These are phyloP conservation scores for Acomys russatus DNA, from an alignment of 2,797 vertebrate species.

Conservation along the genomic window DNA sequence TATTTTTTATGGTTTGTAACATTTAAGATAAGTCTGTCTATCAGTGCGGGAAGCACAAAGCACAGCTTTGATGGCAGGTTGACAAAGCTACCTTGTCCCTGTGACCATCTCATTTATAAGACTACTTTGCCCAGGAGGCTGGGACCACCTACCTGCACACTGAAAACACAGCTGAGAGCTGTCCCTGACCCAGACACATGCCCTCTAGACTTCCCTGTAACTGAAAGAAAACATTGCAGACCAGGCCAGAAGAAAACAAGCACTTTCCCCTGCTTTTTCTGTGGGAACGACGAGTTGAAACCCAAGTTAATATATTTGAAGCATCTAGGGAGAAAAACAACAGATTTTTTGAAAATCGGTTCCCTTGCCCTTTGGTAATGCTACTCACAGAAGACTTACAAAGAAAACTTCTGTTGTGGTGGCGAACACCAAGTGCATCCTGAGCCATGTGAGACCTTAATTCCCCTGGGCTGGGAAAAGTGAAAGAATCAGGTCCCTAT, in stretches of 20 bases:
- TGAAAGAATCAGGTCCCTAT: conserved; percentile 69
- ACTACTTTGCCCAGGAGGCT: conserved; percentile 66
- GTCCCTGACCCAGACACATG: conserved; percentile 70
- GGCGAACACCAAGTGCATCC: conserved; percentile 76
- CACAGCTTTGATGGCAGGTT: conserved; percentile 49
- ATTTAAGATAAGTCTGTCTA: conserved; percentile 66
- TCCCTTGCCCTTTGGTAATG: conserved; percentile 78
- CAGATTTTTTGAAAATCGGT: conserved; percentile 61
- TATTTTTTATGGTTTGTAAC: conserved; percentile 65
- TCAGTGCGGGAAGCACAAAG: conserved; percentile 60
- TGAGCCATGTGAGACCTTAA: conserved; percentile 78
- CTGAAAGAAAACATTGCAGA: conserved; percentile 67
- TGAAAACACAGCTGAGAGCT: conserved; percentile 70
- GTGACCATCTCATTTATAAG: conserved; percentile 74
- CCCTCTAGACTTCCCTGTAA: conserved; percentile 60
- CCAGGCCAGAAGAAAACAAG: conserved; percentile 70
- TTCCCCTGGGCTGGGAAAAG: conserved; percentile 67
- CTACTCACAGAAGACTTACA: conserved; percentile 72
- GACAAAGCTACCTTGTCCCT: conserved; percentile 59
- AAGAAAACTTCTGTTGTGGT: conserved; percentile 80
- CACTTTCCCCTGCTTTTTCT: conserved; percentile 68
- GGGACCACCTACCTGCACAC: conserved; percentile 59
- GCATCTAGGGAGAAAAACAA: conserved; percentile 79
- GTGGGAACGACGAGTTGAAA: conserved; percentile 80
- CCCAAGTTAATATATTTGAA: conserved; percentile 83